A percentile compares a stretch with the other conserved stretches of the same genome.
Conservation (phyloP, 2,113 vertebrate species). For the Equus quagga region DNA sequence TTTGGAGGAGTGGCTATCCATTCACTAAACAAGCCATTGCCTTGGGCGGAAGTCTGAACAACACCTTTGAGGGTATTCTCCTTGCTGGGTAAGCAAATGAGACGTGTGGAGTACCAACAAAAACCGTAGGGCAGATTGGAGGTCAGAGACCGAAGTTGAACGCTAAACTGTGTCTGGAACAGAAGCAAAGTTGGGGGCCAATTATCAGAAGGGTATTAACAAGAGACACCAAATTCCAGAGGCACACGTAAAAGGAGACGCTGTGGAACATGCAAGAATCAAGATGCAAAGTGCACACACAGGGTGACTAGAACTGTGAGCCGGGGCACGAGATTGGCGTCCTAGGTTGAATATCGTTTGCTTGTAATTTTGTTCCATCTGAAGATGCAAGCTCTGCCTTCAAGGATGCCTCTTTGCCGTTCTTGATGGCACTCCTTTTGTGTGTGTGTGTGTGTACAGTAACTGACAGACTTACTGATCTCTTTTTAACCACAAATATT, state of each 20-base stretch:
- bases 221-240: neutral
- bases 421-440: too few relatives aligned
- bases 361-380: neutral
- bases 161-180: neutral
- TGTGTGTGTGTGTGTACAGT: neutral
- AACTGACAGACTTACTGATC: neutral
- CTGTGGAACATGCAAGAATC: neutral
- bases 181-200: neutral
- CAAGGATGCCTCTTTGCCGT: neutral
- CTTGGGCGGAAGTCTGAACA: neutral
- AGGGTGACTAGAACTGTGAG: neutral
- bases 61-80: neutral
- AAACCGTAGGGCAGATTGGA: neutral
- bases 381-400: neutral
- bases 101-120: neutral
- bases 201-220: neutral
- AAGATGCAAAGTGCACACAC: neutral
- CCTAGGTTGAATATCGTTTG: neutral
- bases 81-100: neutral
- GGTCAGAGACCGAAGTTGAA: neutral
- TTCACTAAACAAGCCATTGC: neutral
- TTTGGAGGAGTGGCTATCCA: neutral
- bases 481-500: neutral
- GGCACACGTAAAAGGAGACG: neutral
- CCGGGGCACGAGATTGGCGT: neutral